phyloP scores from a whole-genome alignment of 2,113 vertebrate genomes.

The Sebastes schlegelii region DNA sequence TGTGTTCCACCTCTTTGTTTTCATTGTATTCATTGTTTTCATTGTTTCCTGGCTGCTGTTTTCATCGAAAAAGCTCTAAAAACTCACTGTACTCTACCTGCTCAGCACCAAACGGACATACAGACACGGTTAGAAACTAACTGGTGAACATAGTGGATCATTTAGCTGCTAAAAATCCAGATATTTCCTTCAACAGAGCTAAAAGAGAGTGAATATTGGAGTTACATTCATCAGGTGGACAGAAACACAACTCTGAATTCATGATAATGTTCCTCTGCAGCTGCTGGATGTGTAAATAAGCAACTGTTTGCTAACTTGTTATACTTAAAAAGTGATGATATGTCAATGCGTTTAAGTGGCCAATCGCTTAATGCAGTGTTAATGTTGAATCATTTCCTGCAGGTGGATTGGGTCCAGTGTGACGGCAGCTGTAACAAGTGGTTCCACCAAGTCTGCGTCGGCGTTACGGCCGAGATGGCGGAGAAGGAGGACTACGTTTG shows the following conservation, averaged over 20 bases:
- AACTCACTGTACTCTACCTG: background rate
- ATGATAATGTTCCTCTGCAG: background rate
- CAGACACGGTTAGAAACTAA: background rate
- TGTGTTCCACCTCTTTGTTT: background rate
- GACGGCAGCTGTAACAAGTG: slow-evolving; percentile 98
- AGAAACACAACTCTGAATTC: background rate
- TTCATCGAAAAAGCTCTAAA: background rate
- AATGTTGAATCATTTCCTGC: slow-evolving; percentile 10
- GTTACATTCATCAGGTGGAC: too few relatives aligned
- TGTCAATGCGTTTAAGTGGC: background rate
- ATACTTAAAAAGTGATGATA: background rate
- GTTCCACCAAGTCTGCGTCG: slow-evolving; percentile 98
- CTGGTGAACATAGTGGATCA: background rate
- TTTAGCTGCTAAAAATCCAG: background rate
- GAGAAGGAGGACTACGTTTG: slow-evolving; percentile 99
- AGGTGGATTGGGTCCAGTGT: slow-evolving; percentile 99
- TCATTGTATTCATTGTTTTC: background rate
- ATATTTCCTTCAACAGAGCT: too few relatives aligned
- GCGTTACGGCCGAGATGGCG: slow-evolving; percentile 93
- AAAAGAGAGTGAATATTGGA: too few relatives aligned
- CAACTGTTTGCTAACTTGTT: too few relatives aligned
- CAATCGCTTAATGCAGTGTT: background rate
- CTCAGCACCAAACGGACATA: background rate
- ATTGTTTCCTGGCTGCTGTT: background rate
- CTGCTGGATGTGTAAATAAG: background rate